Conservation (phyloP, 92 coral and sea anemone species). For the Desmophyllum pertusum region DNA sequence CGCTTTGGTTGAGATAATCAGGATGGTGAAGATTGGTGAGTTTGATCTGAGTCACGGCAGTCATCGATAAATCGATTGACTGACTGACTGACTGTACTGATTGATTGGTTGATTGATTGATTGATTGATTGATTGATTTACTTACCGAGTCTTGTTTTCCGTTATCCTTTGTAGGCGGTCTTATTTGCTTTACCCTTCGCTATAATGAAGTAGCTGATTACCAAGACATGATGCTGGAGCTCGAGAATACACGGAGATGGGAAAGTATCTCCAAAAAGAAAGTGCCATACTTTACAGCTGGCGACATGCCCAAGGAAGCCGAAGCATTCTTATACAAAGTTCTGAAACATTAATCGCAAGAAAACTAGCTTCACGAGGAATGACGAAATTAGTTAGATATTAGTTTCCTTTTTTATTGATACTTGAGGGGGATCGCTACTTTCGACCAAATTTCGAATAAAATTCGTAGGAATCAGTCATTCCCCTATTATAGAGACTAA, state of each 20-base stretch:
- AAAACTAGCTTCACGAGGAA: too few relatives aligned
- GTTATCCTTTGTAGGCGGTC: not conserved
- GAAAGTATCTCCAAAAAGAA: not conserved
- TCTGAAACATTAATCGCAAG: not conserved
- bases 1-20: not conserved
- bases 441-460: too few relatives aligned
- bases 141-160: not conserved
- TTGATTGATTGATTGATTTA: not conserved
- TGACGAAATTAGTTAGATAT: too few relatives aligned
- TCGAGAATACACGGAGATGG: constrained; percentile 9
- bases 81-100: not conserved
- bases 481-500: too few relatives aligned
- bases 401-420: too few relatives aligned
- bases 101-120: too few relatives aligned
- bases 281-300: not conserved
- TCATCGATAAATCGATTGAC: too few relatives aligned
- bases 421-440: too few relatives aligned
- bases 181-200: constrained; percentile 5
- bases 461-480: too few relatives aligned
- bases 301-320: not conserved
- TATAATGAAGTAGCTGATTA: not conserved
- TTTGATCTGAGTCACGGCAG: too few relatives aligned
- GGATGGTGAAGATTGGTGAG: not conserved
- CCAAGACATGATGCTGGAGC: not conserved
- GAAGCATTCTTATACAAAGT: not conserved